Base-by-base conservation (phyloP, 2,888 invertebrate species). In the Ormyrus labotus region DNA sequence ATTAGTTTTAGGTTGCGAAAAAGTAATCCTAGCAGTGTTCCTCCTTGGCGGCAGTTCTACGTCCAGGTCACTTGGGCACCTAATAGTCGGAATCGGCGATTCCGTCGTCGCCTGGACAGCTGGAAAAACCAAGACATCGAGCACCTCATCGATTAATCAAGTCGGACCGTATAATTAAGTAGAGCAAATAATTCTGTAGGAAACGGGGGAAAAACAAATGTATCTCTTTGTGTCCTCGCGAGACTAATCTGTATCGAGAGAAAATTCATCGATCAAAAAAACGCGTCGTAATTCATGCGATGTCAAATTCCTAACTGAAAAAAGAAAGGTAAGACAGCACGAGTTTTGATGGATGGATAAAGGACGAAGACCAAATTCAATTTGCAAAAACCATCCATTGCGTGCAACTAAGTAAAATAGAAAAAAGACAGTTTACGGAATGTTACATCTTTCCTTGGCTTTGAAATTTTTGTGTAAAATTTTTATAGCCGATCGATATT, bases 1-100 rank as follows among this genome's bases (percentile, higher is more conserved):
- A 88, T 95, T 95, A 53, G 95, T 93, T 85, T 93, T 93, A 0
- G 94, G 92, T 80, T 93, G 91, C 2, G 93, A 92, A 76, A 94
- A 92, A 67, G 91, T 89, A 63, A 93, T 91, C 78, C 91, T 88
- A 84, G 92, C 91, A 13, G 91, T 90, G 60, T 88, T 90, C 83
- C 92, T 91, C 58, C 92, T 91, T 34, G 90, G 87, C 57, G 92
- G 92, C 67, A 95, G 90, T 67, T 92, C 92, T 55, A 94, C 92
- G 53, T 92, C 92, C 61, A 94, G 91, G 85, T 93, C 93, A 61
- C 92, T 91, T 0, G 95, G 94, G 86, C 95, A 95, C 84, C 92
- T 93, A 82, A 95, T 94, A 84, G 92, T 93, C 34, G 94, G 93
- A 78, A 91, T 80, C n/a, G 80, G 47, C 7, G 67, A 1, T 45